Percentiles rank a stretch among this genome's conserved stretches.
Conservation (phyloP, 2,888 invertebrate species). For the Nebria brevicollis region DNA sequence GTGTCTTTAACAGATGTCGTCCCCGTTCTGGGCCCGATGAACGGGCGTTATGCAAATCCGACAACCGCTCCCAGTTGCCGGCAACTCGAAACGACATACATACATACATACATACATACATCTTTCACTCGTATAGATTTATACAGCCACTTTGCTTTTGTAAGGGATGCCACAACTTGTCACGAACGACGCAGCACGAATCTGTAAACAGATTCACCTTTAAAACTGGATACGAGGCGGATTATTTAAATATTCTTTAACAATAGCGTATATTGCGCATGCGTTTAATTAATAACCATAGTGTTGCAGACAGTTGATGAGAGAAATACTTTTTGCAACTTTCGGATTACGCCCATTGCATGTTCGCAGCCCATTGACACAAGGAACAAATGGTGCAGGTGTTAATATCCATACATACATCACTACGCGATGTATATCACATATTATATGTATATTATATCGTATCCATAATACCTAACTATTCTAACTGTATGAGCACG, state of each 20-base stretch:
- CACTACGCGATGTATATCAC: slow-evolving; percentile 2
- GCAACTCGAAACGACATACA: background rate
- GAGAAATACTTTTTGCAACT: slow-evolving; percentile 10
- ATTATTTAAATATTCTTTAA: background rate
- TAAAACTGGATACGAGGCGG: background rate
- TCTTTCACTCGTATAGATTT: background rate
- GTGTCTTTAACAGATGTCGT: slow-evolving; percentile 51
- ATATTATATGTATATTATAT: background rate
- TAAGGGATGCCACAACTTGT: background rate
- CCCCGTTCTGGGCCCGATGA: slow-evolving; percentile 3
- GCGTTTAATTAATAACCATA: background rate
- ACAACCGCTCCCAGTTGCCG: slow-evolving; percentile 5
- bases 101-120: background rate
- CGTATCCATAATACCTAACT: background rate
- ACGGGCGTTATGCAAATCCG: slow-evolving; percentile 14
- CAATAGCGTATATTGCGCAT: slow-evolving; percentile 2
- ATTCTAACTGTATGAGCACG: background rate
- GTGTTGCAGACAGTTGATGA: slow-evolving; percentile 5
- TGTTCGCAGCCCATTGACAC: slow-evolving; percentile 26
- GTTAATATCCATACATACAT: slow-evolving; percentile 24
- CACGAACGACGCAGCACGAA: background rate
- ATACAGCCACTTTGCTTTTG: background rate
- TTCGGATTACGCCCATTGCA: slow-evolving; percentile 19
- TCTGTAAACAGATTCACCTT: background rate
- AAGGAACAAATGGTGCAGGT: slow-evolving; percentile 12